These are phyloP conservation scores for Peromyscus attwateri DNA, from an alignment of 2,797 vertebrate genomes.

Conservation along the genomic window DNA sequence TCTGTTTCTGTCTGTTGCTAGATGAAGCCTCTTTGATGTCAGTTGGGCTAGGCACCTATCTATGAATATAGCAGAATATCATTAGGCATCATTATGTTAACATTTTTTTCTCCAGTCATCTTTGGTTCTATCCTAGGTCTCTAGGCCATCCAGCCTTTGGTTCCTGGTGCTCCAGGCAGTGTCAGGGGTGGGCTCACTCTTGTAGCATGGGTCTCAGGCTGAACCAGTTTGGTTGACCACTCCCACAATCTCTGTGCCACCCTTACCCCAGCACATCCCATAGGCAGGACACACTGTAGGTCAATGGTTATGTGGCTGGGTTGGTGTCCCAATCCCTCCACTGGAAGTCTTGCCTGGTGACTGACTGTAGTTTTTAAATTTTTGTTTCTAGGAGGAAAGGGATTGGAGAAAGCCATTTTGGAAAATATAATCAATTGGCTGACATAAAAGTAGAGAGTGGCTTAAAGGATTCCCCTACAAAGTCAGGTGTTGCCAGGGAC, in stretches of 20 bases:
- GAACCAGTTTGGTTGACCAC: no score
- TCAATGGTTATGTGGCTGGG: background rate
- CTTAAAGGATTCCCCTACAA: background rate
- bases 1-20: no score
- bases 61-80: no score
- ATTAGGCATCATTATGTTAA: no score
- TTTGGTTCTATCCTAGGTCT: no score
- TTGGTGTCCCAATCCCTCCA: background rate
- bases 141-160: no score
- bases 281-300: background rate
- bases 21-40: no score
- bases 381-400: slow-evolving; percentile 32
- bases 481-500: background rate
- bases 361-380: background rate
- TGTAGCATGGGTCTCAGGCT: no score
- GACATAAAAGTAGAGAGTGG: background rate
- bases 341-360: background rate
- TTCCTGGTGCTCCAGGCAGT: no score
- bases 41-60: no score
- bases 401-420: background rate
- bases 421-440: background rate
- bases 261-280: background rate
- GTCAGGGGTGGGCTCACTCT: no score
- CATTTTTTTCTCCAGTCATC: no score
- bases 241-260: background rate